These are phyloP conservation scores for Pristionchus arcanus DNA, from an alignment of 2,888 invertebrate genomes.

Conservation along the genomic window DNA sequence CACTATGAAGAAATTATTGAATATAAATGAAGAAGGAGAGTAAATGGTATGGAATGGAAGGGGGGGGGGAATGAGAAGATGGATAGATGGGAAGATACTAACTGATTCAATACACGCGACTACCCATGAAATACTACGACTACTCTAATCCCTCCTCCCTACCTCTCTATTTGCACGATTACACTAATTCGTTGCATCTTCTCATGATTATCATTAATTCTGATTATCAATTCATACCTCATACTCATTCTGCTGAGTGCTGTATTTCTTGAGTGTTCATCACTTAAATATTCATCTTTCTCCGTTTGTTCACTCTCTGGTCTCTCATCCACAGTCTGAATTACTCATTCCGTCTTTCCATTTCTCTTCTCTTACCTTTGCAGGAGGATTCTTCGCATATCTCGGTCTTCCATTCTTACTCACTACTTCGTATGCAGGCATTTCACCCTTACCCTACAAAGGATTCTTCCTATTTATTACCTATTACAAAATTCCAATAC, in stretches of 20 bases:
- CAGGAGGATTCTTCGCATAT: slow-evolving; percentile 58
- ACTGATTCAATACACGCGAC: slow-evolving; percentile 36
- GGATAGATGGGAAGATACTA: not conserved
- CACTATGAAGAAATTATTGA: not conserved
- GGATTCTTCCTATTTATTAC: not conserved
- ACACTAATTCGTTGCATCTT: not conserved
- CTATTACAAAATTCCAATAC: no score
- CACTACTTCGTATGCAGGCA: slow-evolving; percentile 60
- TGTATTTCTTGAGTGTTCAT: slow-evolving; percentile 42
- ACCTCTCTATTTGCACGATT: not conserved
- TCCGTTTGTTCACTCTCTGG: slow-evolving; percentile 41
- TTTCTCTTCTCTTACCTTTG: slow-evolving; percentile 26
- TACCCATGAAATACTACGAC: not conserved
- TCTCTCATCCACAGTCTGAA: not conserved
- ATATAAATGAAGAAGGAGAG: not conserved
- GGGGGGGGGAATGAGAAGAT: not conserved
- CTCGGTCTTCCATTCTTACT: slow-evolving; percentile 58
- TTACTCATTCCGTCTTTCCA: not conserved
- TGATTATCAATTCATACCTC: not conserved
- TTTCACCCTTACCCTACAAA: slow-evolving; percentile 60
- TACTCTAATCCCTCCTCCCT: not conserved
- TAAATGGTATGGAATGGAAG: not conserved
- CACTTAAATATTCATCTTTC: slow-evolving; percentile 24
- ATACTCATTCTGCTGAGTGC: slow-evolving; percentile 46
- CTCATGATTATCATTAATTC: not conserved